phyloP scores from a whole-genome alignment of 1,140 invertebrate genomes.

The Teleogryllus occipitalis region DNA sequence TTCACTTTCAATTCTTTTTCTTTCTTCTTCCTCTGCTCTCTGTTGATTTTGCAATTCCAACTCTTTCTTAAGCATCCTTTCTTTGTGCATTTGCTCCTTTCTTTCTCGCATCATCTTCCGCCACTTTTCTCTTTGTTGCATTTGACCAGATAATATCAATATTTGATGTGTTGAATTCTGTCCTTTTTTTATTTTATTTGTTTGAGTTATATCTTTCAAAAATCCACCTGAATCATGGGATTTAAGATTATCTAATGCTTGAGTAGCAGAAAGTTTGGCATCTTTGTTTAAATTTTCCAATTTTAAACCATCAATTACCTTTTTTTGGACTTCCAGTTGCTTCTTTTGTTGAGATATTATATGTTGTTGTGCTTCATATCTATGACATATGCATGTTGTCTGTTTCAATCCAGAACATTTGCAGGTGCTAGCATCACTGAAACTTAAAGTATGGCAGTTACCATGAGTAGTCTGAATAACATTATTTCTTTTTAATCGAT shows the following conservation, averaged over 20 bases:
- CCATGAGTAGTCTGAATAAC: too few species aligned
- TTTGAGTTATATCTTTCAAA: not conserved
- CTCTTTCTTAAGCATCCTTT: not conserved
- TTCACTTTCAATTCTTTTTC: not conserved
- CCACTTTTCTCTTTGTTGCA: slow-evolving; percentile 9
- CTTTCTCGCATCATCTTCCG: slow-evolving; percentile 13
- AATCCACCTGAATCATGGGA: not conserved
- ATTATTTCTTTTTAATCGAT: too few species aligned
- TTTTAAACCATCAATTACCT: slow-evolving; percentile 12
- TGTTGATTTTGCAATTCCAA: slow-evolving; percentile 1
- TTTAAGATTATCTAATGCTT: not conserved
- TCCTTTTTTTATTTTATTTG: not conserved
- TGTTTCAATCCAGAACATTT: too few species aligned
- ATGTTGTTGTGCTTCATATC: slow-evolving; percentile 2
- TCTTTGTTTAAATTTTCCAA: slow-evolving; percentile 13
- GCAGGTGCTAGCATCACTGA: too few species aligned
- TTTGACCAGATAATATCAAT: not conserved
- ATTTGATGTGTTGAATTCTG: not conserved
- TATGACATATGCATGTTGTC: not conserved
- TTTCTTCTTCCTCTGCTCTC: slow-evolving; percentile 13
- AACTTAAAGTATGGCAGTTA: too few species aligned
- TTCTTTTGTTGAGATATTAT: slow-evolving; percentile 17
- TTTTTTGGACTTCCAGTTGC: slow-evolving; percentile 11
- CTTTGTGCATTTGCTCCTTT: slow-evolving; percentile 1
- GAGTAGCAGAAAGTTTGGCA: not conserved